Evolutionary conservation across 2,797 vertebrate genomes (phyloP).

Genomic region (Lemur catta): DNA sequence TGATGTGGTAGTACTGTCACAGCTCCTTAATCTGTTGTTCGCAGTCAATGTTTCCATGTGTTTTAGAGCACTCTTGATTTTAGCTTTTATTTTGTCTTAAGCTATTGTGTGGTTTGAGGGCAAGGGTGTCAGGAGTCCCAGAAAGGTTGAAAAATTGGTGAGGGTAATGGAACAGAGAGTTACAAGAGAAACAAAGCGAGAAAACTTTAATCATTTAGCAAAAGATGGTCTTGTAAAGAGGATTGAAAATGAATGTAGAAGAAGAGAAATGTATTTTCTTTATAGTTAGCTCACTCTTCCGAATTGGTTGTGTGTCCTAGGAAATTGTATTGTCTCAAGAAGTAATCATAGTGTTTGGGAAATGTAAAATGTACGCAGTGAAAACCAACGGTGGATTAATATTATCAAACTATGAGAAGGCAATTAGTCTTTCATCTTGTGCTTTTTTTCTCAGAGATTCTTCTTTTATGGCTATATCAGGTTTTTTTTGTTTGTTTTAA

Average conservation of each 20-base stretch:
- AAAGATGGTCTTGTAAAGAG: not conserved
- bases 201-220: not conserved
- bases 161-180: not conserved
- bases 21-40: not conserved
- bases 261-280: not conserved
- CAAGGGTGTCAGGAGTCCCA: not conserved
- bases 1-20: not conserved
- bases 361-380: not conserved
- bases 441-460: not conserved
- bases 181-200: not conserved
- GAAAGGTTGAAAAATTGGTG: not conserved
- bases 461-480: not conserved
- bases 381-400: not conserved
- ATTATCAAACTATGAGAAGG: not conserved
- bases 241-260: not conserved
- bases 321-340: not conserved
- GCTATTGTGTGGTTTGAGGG: not conserved
- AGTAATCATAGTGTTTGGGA: not conserved
- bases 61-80: not conserved
- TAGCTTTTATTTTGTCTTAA: not conserved
- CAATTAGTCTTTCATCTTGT: not conserved
- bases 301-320: not conserved
- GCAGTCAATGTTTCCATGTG: not conserved
- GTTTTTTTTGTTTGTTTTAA: not conserved
- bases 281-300: not conserved